These are phyloP conservation scores for Leptoteleia sp. DNA, from an alignment of 1,140 invertebrate genomes.

Conservation along the genomic window DNA sequence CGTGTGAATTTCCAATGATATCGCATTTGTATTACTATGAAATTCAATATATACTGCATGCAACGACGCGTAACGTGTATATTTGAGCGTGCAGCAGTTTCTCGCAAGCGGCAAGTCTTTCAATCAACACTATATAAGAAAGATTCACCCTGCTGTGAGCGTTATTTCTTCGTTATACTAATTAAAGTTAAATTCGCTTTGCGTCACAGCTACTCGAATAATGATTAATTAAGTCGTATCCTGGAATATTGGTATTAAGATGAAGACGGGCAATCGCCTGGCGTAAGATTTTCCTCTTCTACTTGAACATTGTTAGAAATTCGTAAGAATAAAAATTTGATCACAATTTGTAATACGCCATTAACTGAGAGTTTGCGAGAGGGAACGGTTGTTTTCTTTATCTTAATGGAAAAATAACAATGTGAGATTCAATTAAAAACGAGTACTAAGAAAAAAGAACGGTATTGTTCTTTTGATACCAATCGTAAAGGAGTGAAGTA, in stretches of 20 bases:
- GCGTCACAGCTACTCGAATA: background rate
- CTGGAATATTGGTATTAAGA: no score
- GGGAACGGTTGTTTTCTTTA: constrained; percentile 29
- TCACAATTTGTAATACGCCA: constrained; percentile 4
- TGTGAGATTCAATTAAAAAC: constrained; percentile 45
- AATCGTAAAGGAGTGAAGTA: constrained; percentile 28
- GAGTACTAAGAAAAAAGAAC: constrained; percentile 3
- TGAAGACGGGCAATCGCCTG: no score
- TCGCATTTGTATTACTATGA: constrained; percentile 21
- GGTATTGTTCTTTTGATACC: constrained; percentile 14
- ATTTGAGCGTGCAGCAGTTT: constrained; percentile 1
- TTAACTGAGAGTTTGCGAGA: constrained; percentile 6
- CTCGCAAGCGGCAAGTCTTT: constrained; percentile 11
- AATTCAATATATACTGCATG: constrained; percentile 17
- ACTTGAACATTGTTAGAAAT: no score
- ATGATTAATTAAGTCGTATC: constrained; percentile 6
- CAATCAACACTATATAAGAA: constrained; percentile 2
- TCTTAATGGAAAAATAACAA: constrained; percentile 48
- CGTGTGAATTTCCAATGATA: constrained; percentile 34
- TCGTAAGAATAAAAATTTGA: background rate
- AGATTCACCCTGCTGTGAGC: background rate
- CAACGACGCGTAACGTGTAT: constrained; percentile 1
- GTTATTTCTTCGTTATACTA: background rate
- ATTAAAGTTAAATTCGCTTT: background rate
- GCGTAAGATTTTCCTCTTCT: background rate